A percentile compares a stretch with the other conserved stretches of the same genome.
Conservation (phyloP, 2,888 invertebrate genomes). For the Pollenia griseotomentosa region DNA sequence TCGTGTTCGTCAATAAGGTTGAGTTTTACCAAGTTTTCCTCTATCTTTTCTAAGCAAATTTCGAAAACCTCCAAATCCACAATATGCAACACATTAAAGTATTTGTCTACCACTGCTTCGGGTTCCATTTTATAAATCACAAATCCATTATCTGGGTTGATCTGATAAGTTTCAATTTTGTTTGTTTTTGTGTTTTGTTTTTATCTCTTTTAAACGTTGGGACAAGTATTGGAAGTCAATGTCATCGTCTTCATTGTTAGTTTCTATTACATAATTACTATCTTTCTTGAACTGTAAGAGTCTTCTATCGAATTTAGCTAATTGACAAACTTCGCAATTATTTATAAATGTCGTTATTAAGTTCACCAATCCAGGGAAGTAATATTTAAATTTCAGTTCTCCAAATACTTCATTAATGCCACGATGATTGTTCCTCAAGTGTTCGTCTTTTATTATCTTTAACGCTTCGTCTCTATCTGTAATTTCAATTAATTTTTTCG, state of each 20-base stretch:
- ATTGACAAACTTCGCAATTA: not conserved
- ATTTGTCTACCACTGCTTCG: constrained; percentile 10
- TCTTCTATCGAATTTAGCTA: constrained; percentile 36
- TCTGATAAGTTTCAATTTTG: not conserved
- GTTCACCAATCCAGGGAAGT: not conserved
- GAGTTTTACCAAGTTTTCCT: constrained; percentile 18
- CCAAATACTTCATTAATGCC: no score
- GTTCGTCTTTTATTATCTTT: not conserved
- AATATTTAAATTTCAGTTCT: constrained; percentile 20
- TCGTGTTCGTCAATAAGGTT: no score
- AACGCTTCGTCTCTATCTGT: no score
- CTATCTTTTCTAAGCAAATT: constrained; percentile 30
- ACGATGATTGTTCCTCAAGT: not conserved
- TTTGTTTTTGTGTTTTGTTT: no score
- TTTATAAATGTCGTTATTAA: not conserved
- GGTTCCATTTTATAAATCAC: constrained; percentile 13
- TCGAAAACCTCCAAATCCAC: constrained; percentile 22
- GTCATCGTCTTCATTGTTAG: no score
- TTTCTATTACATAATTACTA: not conserved
- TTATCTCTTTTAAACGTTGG: no score
- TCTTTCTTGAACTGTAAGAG: not conserved
- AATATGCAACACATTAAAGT: constrained; percentile 27
- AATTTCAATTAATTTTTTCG: no score
- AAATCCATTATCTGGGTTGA: constrained; percentile 12
- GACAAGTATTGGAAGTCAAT: no score